Evolutionary conservation across 1,140 invertebrate species (phyloP).

Genomic region (Eriocheir sinensis): DNA sequence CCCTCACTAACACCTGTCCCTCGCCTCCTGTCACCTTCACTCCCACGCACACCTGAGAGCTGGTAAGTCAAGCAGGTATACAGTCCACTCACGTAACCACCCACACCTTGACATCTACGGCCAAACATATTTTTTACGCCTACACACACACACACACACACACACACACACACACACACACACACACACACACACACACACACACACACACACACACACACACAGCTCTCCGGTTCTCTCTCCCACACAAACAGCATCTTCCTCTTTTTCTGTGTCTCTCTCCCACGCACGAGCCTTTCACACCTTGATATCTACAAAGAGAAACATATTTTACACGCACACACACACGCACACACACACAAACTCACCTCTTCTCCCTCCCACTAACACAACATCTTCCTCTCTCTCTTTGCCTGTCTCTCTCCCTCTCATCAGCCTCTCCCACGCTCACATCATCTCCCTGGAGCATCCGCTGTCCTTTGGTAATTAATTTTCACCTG

Average conservation of each 20-base stretch:
- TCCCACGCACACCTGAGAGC: not conserved
- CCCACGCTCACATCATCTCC: not conserved
- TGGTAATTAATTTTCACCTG: constrained; percentile 43
- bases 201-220: too few relatives aligned
- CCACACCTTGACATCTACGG: too few relatives aligned
- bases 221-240: too few relatives aligned
- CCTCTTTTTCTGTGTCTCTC: too few relatives aligned
- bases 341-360: not conserved
- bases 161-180: too few relatives aligned
- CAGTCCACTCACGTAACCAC: too few relatives aligned
- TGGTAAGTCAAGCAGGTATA: too few relatives aligned
- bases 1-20: not conserved
- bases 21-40: not conserved
- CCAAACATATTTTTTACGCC: not conserved
- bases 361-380: not conserved
- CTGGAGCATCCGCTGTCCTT: not conserved
- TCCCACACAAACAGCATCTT: too few relatives aligned
- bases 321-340: not conserved
- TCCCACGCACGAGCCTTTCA: too few relatives aligned
- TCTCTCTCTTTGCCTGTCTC: not conserved
- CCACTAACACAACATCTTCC: not conserved
- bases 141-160: too few relatives aligned
- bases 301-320: too few relatives aligned
- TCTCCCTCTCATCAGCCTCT: not conserved
- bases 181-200: too few relatives aligned